These are phyloP conservation scores for Eremobia ochroleuca DNA, from an alignment of 2,888 invertebrate genomes.

Conservation along the genomic window DNA sequence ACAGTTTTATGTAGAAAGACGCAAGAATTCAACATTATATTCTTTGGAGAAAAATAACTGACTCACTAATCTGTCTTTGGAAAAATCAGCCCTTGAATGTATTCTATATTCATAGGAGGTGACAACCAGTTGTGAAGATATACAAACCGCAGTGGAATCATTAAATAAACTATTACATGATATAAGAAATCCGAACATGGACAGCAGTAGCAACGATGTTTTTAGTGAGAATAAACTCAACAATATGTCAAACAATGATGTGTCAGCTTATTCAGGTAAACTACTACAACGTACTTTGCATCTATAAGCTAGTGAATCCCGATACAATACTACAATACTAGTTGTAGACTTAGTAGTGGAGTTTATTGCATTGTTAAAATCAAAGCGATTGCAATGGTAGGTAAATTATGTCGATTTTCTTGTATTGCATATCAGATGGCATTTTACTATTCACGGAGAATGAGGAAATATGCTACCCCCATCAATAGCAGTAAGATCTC, in stretches of 20 bases:
- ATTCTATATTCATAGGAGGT: slow-evolving; percentile 67
- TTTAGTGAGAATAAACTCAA: slow-evolving; percentile 64
- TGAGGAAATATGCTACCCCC: background rate
- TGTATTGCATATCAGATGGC: background rate
- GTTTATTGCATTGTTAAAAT: too few relatives aligned
- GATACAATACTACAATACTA: too few relatives aligned
- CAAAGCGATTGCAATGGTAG: background rate
- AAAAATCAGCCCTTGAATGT: background rate
- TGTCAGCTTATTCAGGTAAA: slow-evolving; percentile 47
- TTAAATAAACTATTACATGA: slow-evolving; percentile 78
- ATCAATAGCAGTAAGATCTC: background rate
- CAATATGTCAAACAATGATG: slow-evolving; percentile 26
- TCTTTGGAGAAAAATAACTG: background rate
- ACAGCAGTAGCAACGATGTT: slow-evolving; percentile 69
- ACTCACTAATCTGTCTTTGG: background rate
- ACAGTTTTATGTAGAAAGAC: background rate
- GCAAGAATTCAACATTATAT: background rate
- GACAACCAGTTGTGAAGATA: slow-evolving; percentile 75
- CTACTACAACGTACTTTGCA: background rate
- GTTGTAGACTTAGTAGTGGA: too few relatives aligned
- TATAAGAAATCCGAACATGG: slow-evolving; percentile 75
- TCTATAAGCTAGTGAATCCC: background rate
- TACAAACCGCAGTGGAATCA: slow-evolving; percentile 76
- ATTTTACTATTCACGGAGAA: background rate
- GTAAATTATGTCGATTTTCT: background rate